These are phyloP conservation scores for Euphonia xanthogaster DNA, from an alignment of 2,797 vertebrate species.

Conservation along the genomic window DNA sequence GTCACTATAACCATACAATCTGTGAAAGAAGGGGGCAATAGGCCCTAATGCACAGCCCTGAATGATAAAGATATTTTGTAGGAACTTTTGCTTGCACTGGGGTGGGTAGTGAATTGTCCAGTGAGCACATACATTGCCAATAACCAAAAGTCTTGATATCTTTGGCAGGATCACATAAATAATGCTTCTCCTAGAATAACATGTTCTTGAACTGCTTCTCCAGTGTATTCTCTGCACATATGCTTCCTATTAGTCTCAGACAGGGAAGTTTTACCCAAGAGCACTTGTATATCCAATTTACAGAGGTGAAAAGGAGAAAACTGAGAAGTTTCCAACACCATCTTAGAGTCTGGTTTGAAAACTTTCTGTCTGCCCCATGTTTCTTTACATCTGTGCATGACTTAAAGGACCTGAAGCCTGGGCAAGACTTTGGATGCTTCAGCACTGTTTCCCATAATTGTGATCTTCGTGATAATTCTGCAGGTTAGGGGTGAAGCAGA, in stretches of 20 bases:
- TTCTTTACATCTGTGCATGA: not conserved
- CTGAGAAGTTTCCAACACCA: not conserved
- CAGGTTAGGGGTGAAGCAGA: not conserved
- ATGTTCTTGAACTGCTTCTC: slow-evolving; percentile 21
- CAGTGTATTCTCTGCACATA: not conserved
- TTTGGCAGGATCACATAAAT: not conserved
- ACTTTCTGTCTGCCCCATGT: not conserved
- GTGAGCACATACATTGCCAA: not conserved
- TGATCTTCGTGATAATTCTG: not conserved
- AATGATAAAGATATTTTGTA: not conserved
- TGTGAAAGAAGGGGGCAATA: not conserved
- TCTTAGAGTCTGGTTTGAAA: not conserved
- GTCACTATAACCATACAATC: not conserved
- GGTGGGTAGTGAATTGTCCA: not conserved
- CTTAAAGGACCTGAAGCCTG: not conserved
- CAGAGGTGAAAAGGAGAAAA: not conserved
- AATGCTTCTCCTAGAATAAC: slow-evolving; percentile 23
- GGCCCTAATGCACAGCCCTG: not conserved
- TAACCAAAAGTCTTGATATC: not conserved
- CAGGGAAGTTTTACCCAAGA: not conserved
- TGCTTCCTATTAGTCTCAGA: slow-evolving; percentile 31
- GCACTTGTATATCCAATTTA: not conserved
- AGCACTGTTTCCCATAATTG: not conserved
- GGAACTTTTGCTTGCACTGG: not conserved
- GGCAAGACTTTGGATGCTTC: not conserved